A percentile compares a stretch with the other conserved stretches of the same genome.
phyloP scores from a whole-genome alignment of 2,888 invertebrate species.

The Drosophila affinis region DNA sequence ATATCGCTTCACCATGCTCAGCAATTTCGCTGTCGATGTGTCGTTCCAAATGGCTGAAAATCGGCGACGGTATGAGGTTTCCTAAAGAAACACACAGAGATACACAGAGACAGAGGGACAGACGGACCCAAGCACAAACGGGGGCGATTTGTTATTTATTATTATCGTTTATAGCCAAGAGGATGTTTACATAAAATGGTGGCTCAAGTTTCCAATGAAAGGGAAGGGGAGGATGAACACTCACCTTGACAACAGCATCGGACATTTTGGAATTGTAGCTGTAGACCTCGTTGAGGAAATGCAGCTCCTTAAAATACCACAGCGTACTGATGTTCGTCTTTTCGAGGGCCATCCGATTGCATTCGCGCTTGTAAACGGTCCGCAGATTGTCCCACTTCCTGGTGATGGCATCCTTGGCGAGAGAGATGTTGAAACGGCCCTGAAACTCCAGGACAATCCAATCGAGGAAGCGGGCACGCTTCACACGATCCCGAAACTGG shows the following conservation, averaged over 20 bases:
- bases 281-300: slow-evolving; percentile 79
- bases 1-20: slow-evolving; percentile 74
- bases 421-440: slow-evolving; percentile 76
- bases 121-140: background rate
- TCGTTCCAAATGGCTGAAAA: slow-evolving; percentile 81
- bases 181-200: background rate
- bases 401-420: slow-evolving; percentile 80
- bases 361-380: slow-evolving; percentile 81
- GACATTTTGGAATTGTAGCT: slow-evolving; percentile 78
- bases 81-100: slow-evolving; percentile 48
- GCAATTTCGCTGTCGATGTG: slow-evolving; percentile 76
- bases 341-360: slow-evolving; percentile 81
- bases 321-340: slow-evolving; percentile 80
- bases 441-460: slow-evolving; percentile 80
- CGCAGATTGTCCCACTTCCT: slow-evolving; percentile 81
- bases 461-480: slow-evolving; percentile 77
- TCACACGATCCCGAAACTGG: slow-evolving; percentile 80
- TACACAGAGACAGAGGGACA: background rate
- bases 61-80: slow-evolving; percentile 79
- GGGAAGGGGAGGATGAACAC: background rate
- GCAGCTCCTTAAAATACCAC: slow-evolving; percentile 81
- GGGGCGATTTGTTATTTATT: background rate
- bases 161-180: background rate
- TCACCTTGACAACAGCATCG: slow-evolving; percentile 77
- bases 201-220: background rate